Conservation (phyloP, 2,797 vertebrate genomes). For the Podargus strigoides region DNA sequence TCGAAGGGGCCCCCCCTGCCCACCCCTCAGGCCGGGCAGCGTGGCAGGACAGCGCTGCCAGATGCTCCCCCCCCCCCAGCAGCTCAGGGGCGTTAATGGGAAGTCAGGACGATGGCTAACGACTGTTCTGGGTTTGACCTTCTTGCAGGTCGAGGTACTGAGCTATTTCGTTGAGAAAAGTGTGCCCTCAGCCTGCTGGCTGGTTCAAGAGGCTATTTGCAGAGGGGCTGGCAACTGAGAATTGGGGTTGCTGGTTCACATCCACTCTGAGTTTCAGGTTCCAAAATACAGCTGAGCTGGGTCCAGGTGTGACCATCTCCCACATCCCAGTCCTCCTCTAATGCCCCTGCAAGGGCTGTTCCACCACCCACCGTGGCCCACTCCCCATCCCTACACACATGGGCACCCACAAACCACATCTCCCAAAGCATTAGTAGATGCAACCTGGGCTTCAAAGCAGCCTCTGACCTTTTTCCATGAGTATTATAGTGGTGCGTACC, state of each 20-base stretch:
- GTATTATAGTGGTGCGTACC: fast-evolving
- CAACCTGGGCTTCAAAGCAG: background rate
- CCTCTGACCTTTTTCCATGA: fast-evolving
- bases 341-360: background rate
- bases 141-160: background rate
- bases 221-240: background rate
- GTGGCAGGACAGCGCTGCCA: background rate
- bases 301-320: background rate
- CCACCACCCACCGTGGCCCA: background rate
- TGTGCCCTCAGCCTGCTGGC: background rate
- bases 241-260: background rate
- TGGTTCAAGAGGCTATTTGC: background rate
- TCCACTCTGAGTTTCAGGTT: background rate
- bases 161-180: background rate
- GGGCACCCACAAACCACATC: background rate
- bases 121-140: background rate
- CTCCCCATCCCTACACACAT: fast-evolving
- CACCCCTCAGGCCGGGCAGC: background rate
- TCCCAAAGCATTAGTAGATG: fast-evolving
- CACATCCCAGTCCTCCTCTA: background rate
- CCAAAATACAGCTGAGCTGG: background rate
- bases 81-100: background rate
- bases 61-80: too few relatives aligned
- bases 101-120: background rate
- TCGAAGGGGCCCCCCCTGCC: background rate